Conservation (phyloP, 1,140 invertebrate genomes). For the Scylla paramamosain region DNA sequence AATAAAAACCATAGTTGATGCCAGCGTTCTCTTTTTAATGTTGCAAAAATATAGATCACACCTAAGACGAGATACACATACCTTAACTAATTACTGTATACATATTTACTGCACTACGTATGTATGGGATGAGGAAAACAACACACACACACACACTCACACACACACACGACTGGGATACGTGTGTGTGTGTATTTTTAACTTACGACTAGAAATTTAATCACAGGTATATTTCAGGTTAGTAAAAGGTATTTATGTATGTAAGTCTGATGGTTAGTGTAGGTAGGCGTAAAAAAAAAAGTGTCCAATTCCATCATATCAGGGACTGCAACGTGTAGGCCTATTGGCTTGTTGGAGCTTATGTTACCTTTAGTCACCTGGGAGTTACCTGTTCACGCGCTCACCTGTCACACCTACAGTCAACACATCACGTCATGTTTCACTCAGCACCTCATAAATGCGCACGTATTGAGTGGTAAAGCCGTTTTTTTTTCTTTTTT, state of each 20-base stretch:
- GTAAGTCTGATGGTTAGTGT: not conserved
- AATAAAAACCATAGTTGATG: not conserved
- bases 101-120: not conserved
- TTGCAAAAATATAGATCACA: conserved; percentile 16
- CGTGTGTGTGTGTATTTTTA: not conserved
- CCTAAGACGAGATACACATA: not conserved
- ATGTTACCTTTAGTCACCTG: not conserved
- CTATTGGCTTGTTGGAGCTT: not conserved
- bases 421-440: not conserved
- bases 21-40: conserved; percentile 1
- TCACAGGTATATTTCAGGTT: not conserved
- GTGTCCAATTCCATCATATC: not conserved
- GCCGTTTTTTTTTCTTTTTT: not conserved
- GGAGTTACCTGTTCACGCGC: not conserved
- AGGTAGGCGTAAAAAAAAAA: not conserved
- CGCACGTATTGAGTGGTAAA: not conserved
- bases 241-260: no score
- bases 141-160: not conserved
- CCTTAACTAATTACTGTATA: not conserved
- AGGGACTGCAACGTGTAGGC: not conserved
- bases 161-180: not conserved
- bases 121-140: not conserved
- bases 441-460: not conserved
- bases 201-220: not conserved
- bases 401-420: not conserved